Conservation (phyloP, 2,888 invertebrate genomes). For the Pammene fasciana region DNA sequence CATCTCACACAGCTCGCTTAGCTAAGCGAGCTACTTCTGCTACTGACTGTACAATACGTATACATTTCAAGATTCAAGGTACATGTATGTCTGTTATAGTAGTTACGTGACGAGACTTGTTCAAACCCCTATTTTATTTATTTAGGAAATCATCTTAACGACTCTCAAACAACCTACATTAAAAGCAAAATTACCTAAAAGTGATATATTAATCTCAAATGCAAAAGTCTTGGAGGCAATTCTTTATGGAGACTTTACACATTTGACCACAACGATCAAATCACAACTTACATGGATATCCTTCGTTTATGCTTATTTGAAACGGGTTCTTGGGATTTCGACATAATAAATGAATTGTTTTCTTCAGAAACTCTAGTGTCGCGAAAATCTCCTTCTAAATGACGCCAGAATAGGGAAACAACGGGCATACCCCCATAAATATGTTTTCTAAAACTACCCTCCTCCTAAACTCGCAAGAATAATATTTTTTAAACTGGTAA, state of each 20-base stretch:
- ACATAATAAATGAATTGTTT: slow-evolving; percentile 9
- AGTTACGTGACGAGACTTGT: no score
- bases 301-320: not conserved
- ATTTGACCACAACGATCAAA: not conserved
- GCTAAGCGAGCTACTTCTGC: no score
- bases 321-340: not conserved
- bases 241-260: not conserved
- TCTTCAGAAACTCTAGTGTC: not conserved
- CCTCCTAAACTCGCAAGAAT: not conserved
- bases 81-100: no score
- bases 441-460: slow-evolving; percentile 3
- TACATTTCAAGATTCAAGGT: no score
- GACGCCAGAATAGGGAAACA: not conserved
- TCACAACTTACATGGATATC: slow-evolving; percentile 12
- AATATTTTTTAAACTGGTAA: not conserved
- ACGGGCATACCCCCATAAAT: not conserved
- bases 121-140: no score
- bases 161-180: no score
- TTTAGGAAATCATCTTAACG: no score
- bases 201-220: no score
- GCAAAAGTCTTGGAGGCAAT: no score
- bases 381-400: slow-evolving; percentile 1
- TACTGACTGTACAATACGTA: no score
- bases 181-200: no score
- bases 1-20: no score